Percentiles rank a stretch among this genome's conserved stretches.
Conservation (phyloP, 2,888 invertebrate species). For the Operophtera brumata region DNA sequence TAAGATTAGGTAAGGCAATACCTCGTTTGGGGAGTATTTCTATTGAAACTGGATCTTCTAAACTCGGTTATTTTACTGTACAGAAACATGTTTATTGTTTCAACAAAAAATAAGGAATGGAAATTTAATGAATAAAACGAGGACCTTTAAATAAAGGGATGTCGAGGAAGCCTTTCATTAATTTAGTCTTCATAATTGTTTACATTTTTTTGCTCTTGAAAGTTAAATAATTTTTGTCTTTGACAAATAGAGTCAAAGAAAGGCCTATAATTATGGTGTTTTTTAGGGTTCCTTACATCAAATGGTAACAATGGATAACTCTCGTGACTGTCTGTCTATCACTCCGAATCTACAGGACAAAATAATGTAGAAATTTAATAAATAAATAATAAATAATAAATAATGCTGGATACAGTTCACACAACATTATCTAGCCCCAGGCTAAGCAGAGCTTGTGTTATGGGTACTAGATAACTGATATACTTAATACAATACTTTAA, state of each 20-base stretch:
- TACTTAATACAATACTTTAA: no score
- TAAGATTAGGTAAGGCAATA: constrained; percentile 52
- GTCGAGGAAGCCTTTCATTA: constrained; percentile 19
- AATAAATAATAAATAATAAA: no score
- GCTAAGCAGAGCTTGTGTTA: no score
- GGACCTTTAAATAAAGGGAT: constrained; percentile 8
- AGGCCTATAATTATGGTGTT: no score
- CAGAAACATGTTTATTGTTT: constrained; percentile 17
- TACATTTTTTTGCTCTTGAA: not conserved
- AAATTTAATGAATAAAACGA: constrained; percentile 10
- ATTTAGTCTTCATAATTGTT: constrained; percentile 13
- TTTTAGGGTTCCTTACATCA: no score
- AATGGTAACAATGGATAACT: no score
- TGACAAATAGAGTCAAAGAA: not conserved
- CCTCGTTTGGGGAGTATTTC: constrained; percentile 47
- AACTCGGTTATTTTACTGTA: constrained; percentile 6
- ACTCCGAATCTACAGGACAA: no score
- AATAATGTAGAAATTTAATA: no score
- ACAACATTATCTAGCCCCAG: no score
- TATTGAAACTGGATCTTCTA: constrained; percentile 44
- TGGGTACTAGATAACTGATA: no score
- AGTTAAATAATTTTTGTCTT: not conserved
- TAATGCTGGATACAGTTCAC: no score
- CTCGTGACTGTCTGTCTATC: no score
- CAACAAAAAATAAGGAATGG: constrained; percentile 2